phyloP scores from a whole-genome alignment of 2,888 invertebrate genomes.

The Pachydiplax longipennis region DNA sequence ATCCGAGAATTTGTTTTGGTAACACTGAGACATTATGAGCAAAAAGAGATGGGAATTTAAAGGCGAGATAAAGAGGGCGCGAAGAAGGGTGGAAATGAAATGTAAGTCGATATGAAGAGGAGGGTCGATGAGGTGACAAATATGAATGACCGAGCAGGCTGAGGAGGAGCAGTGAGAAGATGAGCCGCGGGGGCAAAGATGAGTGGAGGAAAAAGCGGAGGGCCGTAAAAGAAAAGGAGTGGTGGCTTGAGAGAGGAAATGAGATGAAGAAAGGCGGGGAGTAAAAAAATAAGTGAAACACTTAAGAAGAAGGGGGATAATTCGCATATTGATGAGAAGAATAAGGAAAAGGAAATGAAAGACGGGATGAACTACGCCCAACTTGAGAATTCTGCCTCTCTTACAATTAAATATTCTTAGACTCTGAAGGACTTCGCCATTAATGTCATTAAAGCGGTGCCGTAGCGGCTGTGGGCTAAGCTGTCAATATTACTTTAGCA shows the following conservation, averaged over 20 bases:
- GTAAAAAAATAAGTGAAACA: not conserved
- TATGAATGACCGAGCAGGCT: not conserved
- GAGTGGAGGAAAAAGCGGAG: not conserved
- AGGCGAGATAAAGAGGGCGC: too few species aligned
- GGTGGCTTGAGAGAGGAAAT: not conserved
- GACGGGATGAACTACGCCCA: too few species aligned
- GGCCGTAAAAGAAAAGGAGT: not conserved
- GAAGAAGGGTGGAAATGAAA: not conserved
- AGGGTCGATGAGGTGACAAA: not conserved
- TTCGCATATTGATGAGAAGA: too few species aligned
- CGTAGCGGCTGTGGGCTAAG: too few species aligned
- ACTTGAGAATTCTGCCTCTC: too few species aligned
- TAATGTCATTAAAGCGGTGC: too few species aligned
- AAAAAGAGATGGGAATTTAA: not conserved
- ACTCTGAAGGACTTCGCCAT: too few species aligned
- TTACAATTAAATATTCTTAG: too few species aligned
- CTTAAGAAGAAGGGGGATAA: not conserved
- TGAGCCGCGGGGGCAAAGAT: not conserved
- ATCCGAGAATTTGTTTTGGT: too few species aligned
- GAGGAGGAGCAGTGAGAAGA: not conserved
- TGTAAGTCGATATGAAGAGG: not conserved
- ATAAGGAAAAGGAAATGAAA: too few species aligned
- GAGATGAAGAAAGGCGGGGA: not conserved
- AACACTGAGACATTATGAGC: not conserved
- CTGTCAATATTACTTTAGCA: too few species aligned